These are phyloP conservation scores for Trichopoda pennipes DNA, from an alignment of 2,888 invertebrate species.

Conservation along the genomic window DNA sequence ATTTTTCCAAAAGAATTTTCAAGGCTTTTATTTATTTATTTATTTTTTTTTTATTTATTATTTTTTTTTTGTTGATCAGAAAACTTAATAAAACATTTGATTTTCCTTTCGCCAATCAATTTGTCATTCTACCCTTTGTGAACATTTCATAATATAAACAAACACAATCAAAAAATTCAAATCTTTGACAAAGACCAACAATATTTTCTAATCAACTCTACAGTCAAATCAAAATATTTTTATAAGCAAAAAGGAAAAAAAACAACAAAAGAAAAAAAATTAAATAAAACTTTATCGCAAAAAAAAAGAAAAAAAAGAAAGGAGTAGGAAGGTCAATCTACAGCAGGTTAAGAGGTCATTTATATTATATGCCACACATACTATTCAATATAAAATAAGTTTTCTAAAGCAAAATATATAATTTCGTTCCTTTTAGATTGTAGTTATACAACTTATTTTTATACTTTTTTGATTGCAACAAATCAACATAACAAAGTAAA, in stretches of 20 bases:
- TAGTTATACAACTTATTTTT: no score
- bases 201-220: slow-evolving; percentile 53
- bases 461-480: slow-evolving; percentile 49
- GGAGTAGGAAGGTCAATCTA: slow-evolving; percentile 37
- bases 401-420: slow-evolving; percentile 31
- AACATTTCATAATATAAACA: slow-evolving; percentile 14
- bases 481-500: slow-evolving; percentile 66
- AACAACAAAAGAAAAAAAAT: not conserved
- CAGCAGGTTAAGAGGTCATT: slow-evolving; percentile 66
- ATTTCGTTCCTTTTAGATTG: slow-evolving; percentile 1
- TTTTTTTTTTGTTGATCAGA: no score
- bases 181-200: slow-evolving; percentile 51
- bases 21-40: no score
- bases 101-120: slow-evolving; percentile 19
- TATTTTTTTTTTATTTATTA: no score
- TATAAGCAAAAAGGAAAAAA: not conserved
- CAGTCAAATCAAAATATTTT: slow-evolving; percentile 43
- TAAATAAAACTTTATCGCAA: slow-evolving; percentile 18
- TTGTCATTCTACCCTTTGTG: not conserved
- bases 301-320: not conserved
- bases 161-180: slow-evolving; percentile 11
- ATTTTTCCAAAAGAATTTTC: no score
- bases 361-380: slow-evolving; percentile 23
- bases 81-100: slow-evolving; percentile 3
- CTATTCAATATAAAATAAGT: slow-evolving; percentile 22